Base-by-base conservation (phyloP, 2,888 invertebrate species). In the Trissolcus brochymenae region DNA sequence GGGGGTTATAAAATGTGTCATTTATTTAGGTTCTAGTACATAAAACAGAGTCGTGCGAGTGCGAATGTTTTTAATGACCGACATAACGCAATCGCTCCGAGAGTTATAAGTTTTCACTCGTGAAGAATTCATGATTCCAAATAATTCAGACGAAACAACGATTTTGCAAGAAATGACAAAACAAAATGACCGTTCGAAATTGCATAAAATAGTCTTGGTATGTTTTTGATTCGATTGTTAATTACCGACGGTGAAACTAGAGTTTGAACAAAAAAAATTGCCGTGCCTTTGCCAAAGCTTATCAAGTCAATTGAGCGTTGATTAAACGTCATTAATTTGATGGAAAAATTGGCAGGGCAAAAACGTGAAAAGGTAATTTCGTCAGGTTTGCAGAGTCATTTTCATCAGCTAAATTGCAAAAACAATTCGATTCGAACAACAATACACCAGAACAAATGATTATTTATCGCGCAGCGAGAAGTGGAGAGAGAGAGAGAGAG, bases 31-130 rank as follows among this genome's bases (percentile, higher is more conserved):
- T 49, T 55, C 25, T 46, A 70, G 71, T 57, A 62, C 62, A 62
- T 71, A 71, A 62, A 71, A 62, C 51, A 57, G 61, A 61, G 35
- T 35, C 35, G 35, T n/a, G 62, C 41, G 57, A 57, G 71, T 70
- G 62, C 71, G 57, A 71, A 71, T 62, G 71, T 35, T 70, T 55
- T 21, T 70, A 71, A 71, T 62, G 71, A 71, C 71, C 71, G 57
- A 71, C 40, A 62, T 57, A 71, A 71, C 57, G 51, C 57, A 51
- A 17, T 54, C 41, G 19, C 55, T 35, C 29, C 2, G 35, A n/a
- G 43, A 55, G 43, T n/a, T 55, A 35, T 55, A 16, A 25, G 7
- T 29, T 55, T 35, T 25, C 43, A 16, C 14, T 14, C 16, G n/a
- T 11, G 19, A 19, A 61, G 9, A 50, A 60, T 41, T 46, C 25